Base-by-base conservation (phyloP, 1,140 invertebrate genomes). In the Drosophila ironensis region DNA sequence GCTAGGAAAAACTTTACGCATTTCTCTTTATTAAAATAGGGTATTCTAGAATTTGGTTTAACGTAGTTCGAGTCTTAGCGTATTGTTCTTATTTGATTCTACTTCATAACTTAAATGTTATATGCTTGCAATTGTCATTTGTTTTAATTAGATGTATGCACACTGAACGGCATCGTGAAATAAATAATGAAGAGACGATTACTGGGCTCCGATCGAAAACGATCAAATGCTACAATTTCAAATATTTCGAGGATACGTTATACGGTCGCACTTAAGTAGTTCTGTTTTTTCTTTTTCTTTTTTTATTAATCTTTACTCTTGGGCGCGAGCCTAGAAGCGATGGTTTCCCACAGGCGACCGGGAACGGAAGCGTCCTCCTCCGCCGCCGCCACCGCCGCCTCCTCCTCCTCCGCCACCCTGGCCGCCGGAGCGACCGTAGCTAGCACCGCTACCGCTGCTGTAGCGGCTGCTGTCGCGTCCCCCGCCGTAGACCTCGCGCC, bases 401-500 rank as follows among this genome's bases (percentile, higher is more conserved):
- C 91, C 90, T 20, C 81, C 88, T 35, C 88, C 80, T 47, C 89
- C 5, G 1, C 25, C 25, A 7, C 88, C 81, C 48, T 90, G 81
- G 41, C 90, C 88, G 12, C 90, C 88, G 45, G 90, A 88, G 9
- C 91, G 89, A 19, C 91, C 82, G 27, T 88, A 73, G 14, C 82
- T 78, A 8, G 89, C 70, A 38, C 91, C 87, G 17, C 88, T 87
- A 0, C 91, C 90, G 11, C 84, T 72, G 12, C 88, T 87, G 82
- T 92, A 90, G 72, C 91, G 91, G 33, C 73, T 73, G 47, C 72
- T 90, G 57, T 90, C 88, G 33, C 90, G 78, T 28, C 80, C 69
- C 37, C 82, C 77, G 33, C 89, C 71, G 51, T 90, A 89, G 47
- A 91, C 90, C 27, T 88, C 87, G 16, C 88, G 87, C 8, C 80